Conservation (phyloP, 2,888 invertebrate genomes). For the Ethmia dodecea region DNA sequence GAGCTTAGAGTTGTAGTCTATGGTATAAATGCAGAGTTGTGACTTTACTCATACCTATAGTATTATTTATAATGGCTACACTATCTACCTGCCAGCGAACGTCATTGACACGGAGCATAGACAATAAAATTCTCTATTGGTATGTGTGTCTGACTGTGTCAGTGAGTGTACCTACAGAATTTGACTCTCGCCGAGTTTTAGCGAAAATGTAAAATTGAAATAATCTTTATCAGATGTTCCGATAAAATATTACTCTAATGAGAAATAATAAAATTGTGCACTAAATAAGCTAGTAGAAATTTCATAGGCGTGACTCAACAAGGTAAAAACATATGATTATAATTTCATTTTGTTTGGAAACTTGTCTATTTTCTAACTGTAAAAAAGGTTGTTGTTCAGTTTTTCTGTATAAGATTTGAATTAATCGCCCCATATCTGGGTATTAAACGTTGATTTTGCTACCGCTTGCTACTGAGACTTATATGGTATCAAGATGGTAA, state of each 20-base stretch:
- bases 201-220: constrained; percentile 36
- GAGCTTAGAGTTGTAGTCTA: no score
- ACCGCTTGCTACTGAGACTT: constrained; percentile 20
- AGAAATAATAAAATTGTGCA: constrained; percentile 28
- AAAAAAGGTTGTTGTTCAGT: constrained; percentile 25
- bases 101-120: no score
- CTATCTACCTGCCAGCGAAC: no score
- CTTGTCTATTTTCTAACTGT: constrained; percentile 27
- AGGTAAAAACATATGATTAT: constrained; percentile 27
- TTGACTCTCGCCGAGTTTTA: constrained; percentile 16
- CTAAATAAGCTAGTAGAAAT: constrained; percentile 20
- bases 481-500: constrained; percentile 24
- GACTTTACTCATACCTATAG: no score
- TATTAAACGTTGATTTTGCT: constrained; percentile 5
- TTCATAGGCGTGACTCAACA: constrained; percentile 12
- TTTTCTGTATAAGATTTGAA: constrained; percentile 12
- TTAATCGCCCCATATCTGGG: constrained; percentile 1
- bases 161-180: constrained; percentile 17
- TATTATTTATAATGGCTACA: no score
- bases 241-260: constrained; percentile 34
- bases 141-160: no score
- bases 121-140: no score
- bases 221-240: constrained; percentile 28
- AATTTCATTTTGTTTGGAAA: constrained; percentile 19
- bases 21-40: no score